These are phyloP conservation scores for Psilopsiagon aymara DNA, from an alignment of 2,113 vertebrate species.

Conservation along the genomic window DNA sequence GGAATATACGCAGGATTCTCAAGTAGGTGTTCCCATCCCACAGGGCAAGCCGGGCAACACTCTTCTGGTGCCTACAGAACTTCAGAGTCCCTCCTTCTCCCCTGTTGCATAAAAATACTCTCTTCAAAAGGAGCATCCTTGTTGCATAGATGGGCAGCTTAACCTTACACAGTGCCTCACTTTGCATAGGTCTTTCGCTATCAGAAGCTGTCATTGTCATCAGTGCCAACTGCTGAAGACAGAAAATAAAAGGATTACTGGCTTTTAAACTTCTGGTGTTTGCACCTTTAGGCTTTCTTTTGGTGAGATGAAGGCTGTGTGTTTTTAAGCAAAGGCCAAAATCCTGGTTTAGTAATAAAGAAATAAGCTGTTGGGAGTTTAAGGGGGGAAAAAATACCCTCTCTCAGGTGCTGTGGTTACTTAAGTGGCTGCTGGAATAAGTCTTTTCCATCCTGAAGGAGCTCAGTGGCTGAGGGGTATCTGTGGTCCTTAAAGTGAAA, in stretches of 20 bases:
- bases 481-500: not conserved
- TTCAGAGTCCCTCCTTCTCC: not conserved
- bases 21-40: not conserved
- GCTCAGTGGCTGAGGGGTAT: not conserved
- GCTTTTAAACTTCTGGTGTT: not conserved
- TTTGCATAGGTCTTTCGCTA: not conserved
- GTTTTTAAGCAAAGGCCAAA: not conserved
- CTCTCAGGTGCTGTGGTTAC: not conserved
- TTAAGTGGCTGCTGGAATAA: not conserved
- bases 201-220: not conserved
- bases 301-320: rapidly evolving
- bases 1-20: not conserved
- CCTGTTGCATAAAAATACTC: not conserved
- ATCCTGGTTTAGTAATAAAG: not conserved
- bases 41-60: not conserved
- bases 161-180: not conserved
- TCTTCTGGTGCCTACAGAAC: not conserved
- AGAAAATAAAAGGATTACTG: not conserved
- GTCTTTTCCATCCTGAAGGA: not conserved
- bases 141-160: not conserved
- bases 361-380: not conserved
- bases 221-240: not conserved
- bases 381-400: rapidly evolving
- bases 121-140: not conserved
- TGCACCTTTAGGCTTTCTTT: not conserved